Base-by-base conservation (phyloP, 2,797 vertebrate species). In the Gymnoscopelus microlampas region DNA sequence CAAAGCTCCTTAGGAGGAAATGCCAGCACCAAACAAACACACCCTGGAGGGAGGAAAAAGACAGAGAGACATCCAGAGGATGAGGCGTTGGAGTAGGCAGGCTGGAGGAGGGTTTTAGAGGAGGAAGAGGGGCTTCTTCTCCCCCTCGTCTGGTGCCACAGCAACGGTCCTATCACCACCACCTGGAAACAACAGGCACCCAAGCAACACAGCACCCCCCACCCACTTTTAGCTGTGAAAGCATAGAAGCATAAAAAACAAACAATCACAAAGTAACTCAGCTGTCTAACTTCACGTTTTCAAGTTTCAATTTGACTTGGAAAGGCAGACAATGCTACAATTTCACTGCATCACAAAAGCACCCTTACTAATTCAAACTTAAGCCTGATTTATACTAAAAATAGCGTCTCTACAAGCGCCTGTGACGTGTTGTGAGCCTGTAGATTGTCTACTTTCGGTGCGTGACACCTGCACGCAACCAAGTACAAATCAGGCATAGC, bases 1-100 rank as follows among this genome's bases (percentile, higher is more conserved):
- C 74, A 70, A 76, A 89, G 91, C 88, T 88, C 87, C 89, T 80
- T 15, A 90, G 90, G 82, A 90, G 86, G 92, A 90, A 90, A 90
- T 86, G 89, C 90, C 91, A 90, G 88, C 87, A 88, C 86, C 84
- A 84, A 63, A 84, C 24, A 74, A 63, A 84, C 24, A 74, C 69
- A 81, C 83, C 83, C 57, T 63, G 71, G 24, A 76, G 81, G 74
- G 82, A 61, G 12, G 11, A 68, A 63, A 59, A 32, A 53, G 39
- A 12, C 8, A 70, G 57, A 57, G 24, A 57, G 4, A 32, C 13
- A 23, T 55, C 19, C 39, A 48, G 65, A 44, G 39, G 39, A 44
- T 44, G 56, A 63, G 60, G 19, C 12, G 15, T 56, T 9, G 47
- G 10, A 9, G 77, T 72, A 91, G 82, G 82, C 76, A 88, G 71